These are phyloP conservation scores for Hyperoplus immaculatus DNA, from an alignment of 2,797 vertebrate genomes.

Conservation along the genomic window DNA sequence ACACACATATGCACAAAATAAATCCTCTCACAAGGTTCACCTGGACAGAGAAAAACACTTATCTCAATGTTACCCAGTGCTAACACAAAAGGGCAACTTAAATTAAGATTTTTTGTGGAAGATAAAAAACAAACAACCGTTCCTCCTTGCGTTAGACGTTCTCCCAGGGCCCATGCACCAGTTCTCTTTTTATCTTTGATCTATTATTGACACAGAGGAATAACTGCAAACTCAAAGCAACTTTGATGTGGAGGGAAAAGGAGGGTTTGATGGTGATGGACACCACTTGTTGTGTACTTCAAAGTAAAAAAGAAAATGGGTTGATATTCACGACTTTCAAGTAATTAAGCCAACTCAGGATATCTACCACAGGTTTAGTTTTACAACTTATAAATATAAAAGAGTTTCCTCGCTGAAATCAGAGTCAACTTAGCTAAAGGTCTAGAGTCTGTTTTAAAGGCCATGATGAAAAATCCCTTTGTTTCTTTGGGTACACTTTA, in stretches of 20 bases:
- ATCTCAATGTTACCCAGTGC: conserved; percentile 30
- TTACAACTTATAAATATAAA: conserved; percentile 20
- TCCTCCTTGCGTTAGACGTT: conserved; percentile 45
- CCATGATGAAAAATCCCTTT: conserved; percentile 60
- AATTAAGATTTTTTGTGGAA: conserved; percentile 66
- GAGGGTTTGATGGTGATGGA: conserved; percentile 65
- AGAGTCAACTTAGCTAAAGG: conserved; percentile 22
- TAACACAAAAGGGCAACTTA: conserved; percentile 48
- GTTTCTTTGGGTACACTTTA: conserved; percentile 67
- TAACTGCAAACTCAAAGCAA: conserved; percentile 60
- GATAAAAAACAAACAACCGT: conserved; percentile 63
- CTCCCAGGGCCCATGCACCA: conserved; percentile 50
- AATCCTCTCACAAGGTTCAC: conserved; percentile 22
- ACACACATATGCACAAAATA: conserved; percentile 26
- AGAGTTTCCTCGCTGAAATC: conserved; percentile 17
- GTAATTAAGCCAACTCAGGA: conserved; percentile 42
- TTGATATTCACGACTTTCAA: conserved; percentile 26
- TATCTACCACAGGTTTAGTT: conserved; percentile 1
- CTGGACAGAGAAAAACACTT: conserved; percentile 2
- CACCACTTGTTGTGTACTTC: conserved; percentile 63
- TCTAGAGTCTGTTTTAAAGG: conserved; percentile 57
- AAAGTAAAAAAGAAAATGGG: conserved; percentile 58
- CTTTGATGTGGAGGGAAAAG: conserved; percentile 75
- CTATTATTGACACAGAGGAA: conserved; percentile 76
- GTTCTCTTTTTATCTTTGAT: conserved; percentile 72